These are phyloP conservation scores for Aythya baeri DNA, from an alignment of 2,113 vertebrate genomes.

Conservation along the genomic window DNA sequence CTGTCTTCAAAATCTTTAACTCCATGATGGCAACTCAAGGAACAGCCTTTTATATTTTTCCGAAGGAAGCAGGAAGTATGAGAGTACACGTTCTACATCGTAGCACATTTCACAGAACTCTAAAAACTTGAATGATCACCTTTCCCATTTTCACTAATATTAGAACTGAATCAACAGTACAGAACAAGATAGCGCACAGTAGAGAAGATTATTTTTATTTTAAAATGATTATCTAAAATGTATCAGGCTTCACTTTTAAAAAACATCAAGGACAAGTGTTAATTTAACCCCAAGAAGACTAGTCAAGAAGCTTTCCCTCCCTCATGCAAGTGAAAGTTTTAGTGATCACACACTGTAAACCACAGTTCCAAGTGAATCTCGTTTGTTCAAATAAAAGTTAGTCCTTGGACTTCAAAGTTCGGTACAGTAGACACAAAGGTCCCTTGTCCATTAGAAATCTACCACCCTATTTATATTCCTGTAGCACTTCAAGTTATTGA, in stretches of 20 bases:
- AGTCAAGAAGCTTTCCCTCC: not conserved
- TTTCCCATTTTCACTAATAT: not conserved
- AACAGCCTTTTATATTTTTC: not conserved
- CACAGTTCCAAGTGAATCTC: not conserved
- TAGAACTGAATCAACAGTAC: not conserved
- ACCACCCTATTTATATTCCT: fast-evolving
- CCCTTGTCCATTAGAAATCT: not conserved
- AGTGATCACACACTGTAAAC: not conserved
- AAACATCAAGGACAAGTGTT: not conserved
- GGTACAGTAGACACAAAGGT: not conserved
- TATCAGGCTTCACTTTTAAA: not conserved
- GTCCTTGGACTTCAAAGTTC: not conserved
- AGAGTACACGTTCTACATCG: not conserved
- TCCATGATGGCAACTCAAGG: not conserved
- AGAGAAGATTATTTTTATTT: slow-evolving; percentile 1
- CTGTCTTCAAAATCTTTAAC: not conserved
- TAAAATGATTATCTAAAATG: not conserved
- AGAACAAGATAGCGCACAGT: not conserved
- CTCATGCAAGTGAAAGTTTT: not conserved
- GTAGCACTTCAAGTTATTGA: not conserved
- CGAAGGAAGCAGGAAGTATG: not conserved
- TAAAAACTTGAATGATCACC: not conserved
- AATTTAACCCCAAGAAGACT: not conserved
- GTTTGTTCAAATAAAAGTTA: not conserved
- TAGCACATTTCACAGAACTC: not conserved